phyloP scores from a whole-genome alignment of 1,140 invertebrate species.

The Ceratosolen fusciceps region DNA sequence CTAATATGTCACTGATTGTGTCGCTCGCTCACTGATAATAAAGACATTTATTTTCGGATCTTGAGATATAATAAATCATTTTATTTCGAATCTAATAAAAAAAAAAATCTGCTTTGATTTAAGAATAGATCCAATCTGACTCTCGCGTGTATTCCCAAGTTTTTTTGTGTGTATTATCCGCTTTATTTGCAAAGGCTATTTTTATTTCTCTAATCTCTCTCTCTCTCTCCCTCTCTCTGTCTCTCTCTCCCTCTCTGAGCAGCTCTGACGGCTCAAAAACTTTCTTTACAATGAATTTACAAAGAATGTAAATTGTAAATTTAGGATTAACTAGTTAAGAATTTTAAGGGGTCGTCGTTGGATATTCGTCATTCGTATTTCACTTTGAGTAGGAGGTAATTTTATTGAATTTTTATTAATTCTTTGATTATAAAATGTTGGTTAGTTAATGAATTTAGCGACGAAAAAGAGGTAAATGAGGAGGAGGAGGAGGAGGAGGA shows the following conservation, averaged over 20 bases:
- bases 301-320: neutral
- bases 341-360: too few relatives aligned
- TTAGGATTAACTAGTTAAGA: too few relatives aligned
- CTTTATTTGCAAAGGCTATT: neutral
- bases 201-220: neutral
- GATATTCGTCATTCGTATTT: too few relatives aligned
- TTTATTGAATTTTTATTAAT: too few relatives aligned
- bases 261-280: neutral
- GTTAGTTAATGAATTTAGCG: too few relatives aligned
- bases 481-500: too few relatives aligned
- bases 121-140: neutral
- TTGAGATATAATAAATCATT: neutral
- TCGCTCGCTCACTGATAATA: neutral
- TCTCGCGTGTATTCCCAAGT: neutral
- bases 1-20: constrained; percentile 10
- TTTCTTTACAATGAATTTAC: neutral
- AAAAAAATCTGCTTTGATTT: neutral
- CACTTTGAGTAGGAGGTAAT: too few relatives aligned
- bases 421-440: too few relatives aligned
- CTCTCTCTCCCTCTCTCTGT: too few relatives aligned
- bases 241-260: too few relatives aligned
- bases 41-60: neutral
- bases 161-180: neutral
- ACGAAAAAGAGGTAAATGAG: too few relatives aligned
- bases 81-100: neutral